These are phyloP conservation scores for Cottus gobio DNA, from an alignment of 2,113 vertebrate species.

Conservation along the genomic window DNA sequence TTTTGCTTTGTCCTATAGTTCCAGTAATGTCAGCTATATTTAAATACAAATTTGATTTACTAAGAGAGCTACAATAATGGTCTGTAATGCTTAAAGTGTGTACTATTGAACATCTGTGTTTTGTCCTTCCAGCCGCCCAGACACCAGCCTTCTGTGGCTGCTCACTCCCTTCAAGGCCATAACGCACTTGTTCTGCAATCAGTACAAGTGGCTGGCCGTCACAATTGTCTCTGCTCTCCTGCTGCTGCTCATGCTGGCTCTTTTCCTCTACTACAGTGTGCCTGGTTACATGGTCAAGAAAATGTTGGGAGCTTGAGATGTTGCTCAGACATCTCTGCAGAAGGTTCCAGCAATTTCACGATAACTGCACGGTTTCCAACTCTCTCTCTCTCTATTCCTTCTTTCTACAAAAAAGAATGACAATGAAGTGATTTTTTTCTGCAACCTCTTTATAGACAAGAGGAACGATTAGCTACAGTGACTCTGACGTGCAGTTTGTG, in stretches of 20 bases:
- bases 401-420: no score
- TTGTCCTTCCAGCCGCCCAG: slow-evolving; percentile 86
- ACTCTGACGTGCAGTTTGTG: neutral
- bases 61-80: neutral
- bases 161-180: slow-evolving; percentile 92
- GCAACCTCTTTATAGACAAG: neutral
- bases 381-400: neutral
- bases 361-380: slow-evolving; percentile 25
- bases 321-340: slow-evolving; percentile 32
- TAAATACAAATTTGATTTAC: neutral
- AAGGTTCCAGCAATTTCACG: slow-evolving; percentile 59
- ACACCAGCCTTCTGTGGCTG: slow-evolving; percentile 94
- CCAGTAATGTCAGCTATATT: slow-evolving; percentile 14
- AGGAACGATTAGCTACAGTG: neutral
- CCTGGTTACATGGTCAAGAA: slow-evolving; percentile 97
- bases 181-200: slow-evolving; percentile 91
- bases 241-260: slow-evolving; percentile 86
- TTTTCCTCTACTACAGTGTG: slow-evolving; percentile 95
- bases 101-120: slow-evolving; percentile 38
- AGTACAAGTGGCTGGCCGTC: slow-evolving; percentile 95
- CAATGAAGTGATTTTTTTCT: neutral
- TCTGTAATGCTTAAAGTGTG: neutral
- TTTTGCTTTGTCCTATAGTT: neutral
- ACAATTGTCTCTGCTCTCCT: slow-evolving; percentile 90
- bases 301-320: slow-evolving; percentile 87